Conservation (phyloP, 2,888 invertebrate genomes). For the Tiliacea citrago region DNA sequence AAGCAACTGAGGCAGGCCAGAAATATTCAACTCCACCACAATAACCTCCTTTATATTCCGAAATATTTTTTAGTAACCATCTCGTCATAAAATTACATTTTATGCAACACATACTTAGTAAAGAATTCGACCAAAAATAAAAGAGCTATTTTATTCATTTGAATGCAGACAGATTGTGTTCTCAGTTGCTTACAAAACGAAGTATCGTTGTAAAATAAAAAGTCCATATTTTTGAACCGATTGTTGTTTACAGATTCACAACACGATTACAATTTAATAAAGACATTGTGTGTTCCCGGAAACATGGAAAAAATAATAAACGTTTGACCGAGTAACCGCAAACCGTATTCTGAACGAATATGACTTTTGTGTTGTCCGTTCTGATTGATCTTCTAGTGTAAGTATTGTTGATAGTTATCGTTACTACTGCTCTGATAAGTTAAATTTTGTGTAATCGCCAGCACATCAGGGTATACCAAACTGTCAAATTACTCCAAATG, state of each 20-base stretch:
- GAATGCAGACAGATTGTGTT: slow-evolving; percentile 1
- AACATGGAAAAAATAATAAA: not conserved
- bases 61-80: slow-evolving; percentile 19
- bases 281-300: not conserved
- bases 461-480: too few species aligned
- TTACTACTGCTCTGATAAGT: not conserved
- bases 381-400: not conserved
- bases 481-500: too few species aligned
- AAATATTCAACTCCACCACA: not conserved
- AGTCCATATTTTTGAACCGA: slow-evolving; percentile 12
- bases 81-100: slow-evolving; percentile 25
- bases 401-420: not conserved
- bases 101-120: slow-evolving; percentile 27
- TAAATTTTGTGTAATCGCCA: slow-evolving; percentile 6
- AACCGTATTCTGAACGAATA: slow-evolving; percentile 9
- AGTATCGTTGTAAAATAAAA: slow-evolving; percentile 5
- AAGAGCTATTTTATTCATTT: slow-evolving; percentile 17
- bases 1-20: not conserved
- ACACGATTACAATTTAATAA: not conserved
- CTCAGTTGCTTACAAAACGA: slow-evolving; percentile 10
- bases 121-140: slow-evolving; percentile 9
- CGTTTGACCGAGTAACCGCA: slow-evolving; percentile 1
- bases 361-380: not conserved
- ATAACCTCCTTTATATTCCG: slow-evolving; percentile 6
- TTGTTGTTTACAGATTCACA: slow-evolving; percentile 8